Base-by-base conservation (phyloP, 2,797 vertebrate genomes). In the Microchirus variegatus region DNA sequence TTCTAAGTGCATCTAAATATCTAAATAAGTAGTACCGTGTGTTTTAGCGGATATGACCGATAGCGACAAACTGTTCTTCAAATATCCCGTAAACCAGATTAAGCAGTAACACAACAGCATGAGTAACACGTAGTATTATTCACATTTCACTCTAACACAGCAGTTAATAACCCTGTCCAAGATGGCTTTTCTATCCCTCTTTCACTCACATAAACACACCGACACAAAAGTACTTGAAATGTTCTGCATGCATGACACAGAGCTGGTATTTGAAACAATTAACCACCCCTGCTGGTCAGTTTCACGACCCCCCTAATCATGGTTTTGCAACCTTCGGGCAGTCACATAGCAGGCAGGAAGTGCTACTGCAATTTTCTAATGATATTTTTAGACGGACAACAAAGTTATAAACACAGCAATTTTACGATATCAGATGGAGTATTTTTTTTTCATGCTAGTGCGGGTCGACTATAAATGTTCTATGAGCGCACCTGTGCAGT, bases 251-350 rank as follows among this genome's bases (percentile, higher is more conserved):
- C 77, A 70, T 74, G 77, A 85, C 65, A 75, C 61, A 67, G 46
- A 76, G 64, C 43, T 62, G 80, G 71, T 78, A 77, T 82, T 82
- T 83, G 42, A 52, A 61, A 57, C 60, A 63, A 71, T 68, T 31
- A 65, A 67, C 62, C 59, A 48, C 31, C 31, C 31, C 31, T 6
- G 31, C 31, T 31, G 31, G 31, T 31, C 5, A 31, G 31, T 31
- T 31, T 31, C 31, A 31, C 31, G 4, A 31, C 3, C 31, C 31
- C 31, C 7, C 31, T 8, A 31, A 31, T 31, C 31, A 31, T 43
- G 44, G 62, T 26, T 48, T 43, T 9, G 38, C 47, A 59, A 49
- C 9, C 43, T 50, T 43, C 13, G 47, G 16, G 61, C 53, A 43
- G 51, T 59, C 45, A 52, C 22, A 60, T 31, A 40, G 31, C 48